phyloP scores from a whole-genome alignment of 2,888 invertebrate species.

The Microctonus aethiopoides region DNA sequence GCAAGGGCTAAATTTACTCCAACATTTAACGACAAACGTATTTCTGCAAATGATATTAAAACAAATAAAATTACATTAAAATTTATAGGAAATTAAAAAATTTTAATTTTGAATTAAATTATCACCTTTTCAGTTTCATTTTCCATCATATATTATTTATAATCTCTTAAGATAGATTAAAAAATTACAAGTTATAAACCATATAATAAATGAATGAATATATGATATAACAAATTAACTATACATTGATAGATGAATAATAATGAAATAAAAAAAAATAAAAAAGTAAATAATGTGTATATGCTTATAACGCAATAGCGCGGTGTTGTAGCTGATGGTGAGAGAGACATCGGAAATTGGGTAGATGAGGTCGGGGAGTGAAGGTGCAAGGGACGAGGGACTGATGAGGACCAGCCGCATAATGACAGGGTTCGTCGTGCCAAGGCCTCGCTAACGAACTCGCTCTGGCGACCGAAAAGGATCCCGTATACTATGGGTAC shows the following conservation, averaged over 20 bases:
- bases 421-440: conserved; percentile 63
- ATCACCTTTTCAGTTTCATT: neutral
- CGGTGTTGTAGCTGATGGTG: neutral
- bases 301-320: neutral
- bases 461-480: conserved; percentile 46
- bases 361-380: conserved; percentile 29
- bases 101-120: neutral
- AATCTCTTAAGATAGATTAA: too few relatives aligned
- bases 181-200: neutral
- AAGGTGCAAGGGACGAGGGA: conserved; percentile 45
- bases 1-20: neutral
- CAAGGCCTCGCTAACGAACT: conserved; percentile 62
- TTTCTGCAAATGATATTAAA: neutral
- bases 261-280: neutral
- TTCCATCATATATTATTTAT: neutral
- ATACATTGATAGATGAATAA: neutral
- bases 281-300: neutral
- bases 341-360: conserved; percentile 54
- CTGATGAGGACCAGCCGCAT: conserved; percentile 63
- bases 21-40: neutral
- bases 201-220: neutral
- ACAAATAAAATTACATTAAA: neutral
- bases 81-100: too few relatives aligned
- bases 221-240: too few relatives aligned
- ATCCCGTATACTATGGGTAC: neutral